Percentiles rank a stretch among this genome's conserved stretches.
phyloP scores from a whole-genome alignment of 2,113 vertebrate genomes.

The Ptyas mucosa region DNA sequence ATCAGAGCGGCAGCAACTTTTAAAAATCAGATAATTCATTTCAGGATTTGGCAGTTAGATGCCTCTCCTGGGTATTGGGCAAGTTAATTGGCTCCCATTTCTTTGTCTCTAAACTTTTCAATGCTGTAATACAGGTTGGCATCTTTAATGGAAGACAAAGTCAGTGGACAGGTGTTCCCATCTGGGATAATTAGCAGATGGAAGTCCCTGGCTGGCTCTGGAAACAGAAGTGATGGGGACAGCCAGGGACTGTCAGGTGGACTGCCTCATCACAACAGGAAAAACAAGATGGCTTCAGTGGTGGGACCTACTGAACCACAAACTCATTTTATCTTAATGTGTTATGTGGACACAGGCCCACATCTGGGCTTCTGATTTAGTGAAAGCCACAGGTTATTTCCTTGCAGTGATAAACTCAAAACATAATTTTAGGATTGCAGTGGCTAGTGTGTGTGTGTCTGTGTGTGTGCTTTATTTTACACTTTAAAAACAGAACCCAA shows the following conservation, averaged over 20 bases:
- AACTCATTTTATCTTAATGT: not conserved
- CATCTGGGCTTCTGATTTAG: not conserved
- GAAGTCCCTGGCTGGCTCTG: constrained; percentile 59
- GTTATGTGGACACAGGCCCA: not conserved
- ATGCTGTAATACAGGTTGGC: constrained; percentile 30
- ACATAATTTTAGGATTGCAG: not conserved
- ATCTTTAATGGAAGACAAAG: constrained; percentile 55
- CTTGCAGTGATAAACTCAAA: not conserved
- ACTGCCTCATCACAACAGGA: constrained; percentile 23
- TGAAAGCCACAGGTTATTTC: constrained; percentile 3
- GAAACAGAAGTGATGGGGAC: constrained; percentile 54
- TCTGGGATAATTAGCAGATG: constrained; percentile 64
- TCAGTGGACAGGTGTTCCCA: constrained; percentile 57
- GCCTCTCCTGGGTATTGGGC: not conserved
- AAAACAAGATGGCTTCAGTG: constrained; percentile 21
- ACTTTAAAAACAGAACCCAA: not conserved
- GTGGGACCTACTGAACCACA: not conserved
- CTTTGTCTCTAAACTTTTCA: constrained; percentile 38
- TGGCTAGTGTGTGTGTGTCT: not conserved
- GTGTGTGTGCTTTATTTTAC: not conserved
- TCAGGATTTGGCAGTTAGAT: not conserved
- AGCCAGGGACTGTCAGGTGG: constrained; percentile 27
- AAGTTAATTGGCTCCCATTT: not conserved
- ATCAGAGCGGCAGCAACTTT: accelerated
- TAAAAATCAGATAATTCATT: constrained; percentile 10